Evolutionary conservation across 2,888 invertebrate species (phyloP).

Genomic region (Drosophila borealis): DNA sequence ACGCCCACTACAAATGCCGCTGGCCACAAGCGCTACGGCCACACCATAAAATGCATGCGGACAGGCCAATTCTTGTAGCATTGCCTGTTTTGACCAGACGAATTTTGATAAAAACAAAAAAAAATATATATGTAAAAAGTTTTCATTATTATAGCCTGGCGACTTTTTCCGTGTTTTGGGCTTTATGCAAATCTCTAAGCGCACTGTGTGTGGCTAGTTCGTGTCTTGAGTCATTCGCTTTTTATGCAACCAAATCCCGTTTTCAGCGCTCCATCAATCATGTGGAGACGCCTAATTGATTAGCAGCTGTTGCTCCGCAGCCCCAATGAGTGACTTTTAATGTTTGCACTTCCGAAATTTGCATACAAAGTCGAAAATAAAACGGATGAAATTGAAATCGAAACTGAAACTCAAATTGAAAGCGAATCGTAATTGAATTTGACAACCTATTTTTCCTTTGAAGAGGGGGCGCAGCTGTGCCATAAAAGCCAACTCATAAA

Average conservation of each 20-base stretch:
- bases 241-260: conserved; percentile 42
- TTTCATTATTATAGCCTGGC: conserved; percentile 64
- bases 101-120: conserved; percentile 53
- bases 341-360: conserved; percentile 67
- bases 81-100: conserved; percentile 38
- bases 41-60: conserved; percentile 45
- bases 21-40: conserved; percentile 39
- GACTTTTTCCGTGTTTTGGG: conserved; percentile 61
- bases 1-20: conserved; percentile 67
- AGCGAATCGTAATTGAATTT: conserved; percentile 38
- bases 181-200: conserved; percentile 50
- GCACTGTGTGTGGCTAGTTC: conserved; percentile 72
- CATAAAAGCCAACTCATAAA: conserved; percentile 30
- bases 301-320: conserved; percentile 8
- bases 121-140: conserved; percentile 17
- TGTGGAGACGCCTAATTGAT: conserved; percentile 58
- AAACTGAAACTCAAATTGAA: conserved; percentile 28
- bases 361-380: conserved; percentile 45
- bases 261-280: conserved; percentile 59
- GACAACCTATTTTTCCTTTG: conserved; percentile 3
- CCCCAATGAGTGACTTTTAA: conserved; percentile 10
- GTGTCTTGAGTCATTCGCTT: conserved; percentile 74
- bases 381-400: conserved; percentile 12
- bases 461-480: conserved; percentile 19
- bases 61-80: conserved; percentile 48